These are phyloP conservation scores for Anoplophora glabripennis DNA, from an alignment of 1,140 invertebrate genomes.

Conservation along the genomic window DNA sequence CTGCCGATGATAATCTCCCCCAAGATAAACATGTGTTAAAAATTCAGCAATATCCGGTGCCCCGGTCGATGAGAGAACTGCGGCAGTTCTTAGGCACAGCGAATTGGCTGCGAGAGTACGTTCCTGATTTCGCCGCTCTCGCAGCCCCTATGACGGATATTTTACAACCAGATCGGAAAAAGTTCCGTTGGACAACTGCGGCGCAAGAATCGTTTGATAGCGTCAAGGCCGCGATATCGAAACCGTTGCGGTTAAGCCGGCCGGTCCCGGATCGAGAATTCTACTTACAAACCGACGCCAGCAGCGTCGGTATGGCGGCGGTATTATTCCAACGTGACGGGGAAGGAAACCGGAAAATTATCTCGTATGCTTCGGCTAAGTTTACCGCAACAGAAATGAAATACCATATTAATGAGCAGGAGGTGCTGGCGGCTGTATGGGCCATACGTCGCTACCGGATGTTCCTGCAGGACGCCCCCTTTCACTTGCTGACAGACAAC, in stretches of 20 bases:
- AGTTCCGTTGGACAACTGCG: constrained; percentile 6
- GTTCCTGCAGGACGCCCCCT: constrained; percentile 34
- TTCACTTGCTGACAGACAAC: constrained; percentile 18
- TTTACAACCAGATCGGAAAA: constrained; percentile 22
- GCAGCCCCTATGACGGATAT: constrained; percentile 25
- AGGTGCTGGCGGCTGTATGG: constrained; percentile 50
- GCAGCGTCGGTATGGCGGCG: constrained; percentile 30
- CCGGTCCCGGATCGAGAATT: constrained; percentile 32
- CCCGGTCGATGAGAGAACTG: constrained; percentile 18
- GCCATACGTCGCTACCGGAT: constrained; percentile 43
- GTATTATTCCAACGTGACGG: constrained; percentile 32
- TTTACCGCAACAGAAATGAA: constrained; percentile 6
- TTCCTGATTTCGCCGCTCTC: constrained; percentile 22
- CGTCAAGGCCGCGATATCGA: constrained; percentile 35
- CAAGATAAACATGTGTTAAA: constrained; percentile 6
- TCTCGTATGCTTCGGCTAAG: constrained; percentile 23
- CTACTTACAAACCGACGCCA: constrained; percentile 44
- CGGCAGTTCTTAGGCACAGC: constrained; percentile 28
- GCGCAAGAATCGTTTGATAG: constrained; percentile 26
- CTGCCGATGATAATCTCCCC: neutral
- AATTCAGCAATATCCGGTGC: neutral
- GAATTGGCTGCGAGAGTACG: constrained; percentile 37
- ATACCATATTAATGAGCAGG: constrained; percentile 42
- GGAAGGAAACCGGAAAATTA: neutral
- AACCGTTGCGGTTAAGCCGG: constrained; percentile 21